phyloP scores from a whole-genome alignment of 2,888 invertebrate genomes.

The Lepidochrysops patricia region DNA sequence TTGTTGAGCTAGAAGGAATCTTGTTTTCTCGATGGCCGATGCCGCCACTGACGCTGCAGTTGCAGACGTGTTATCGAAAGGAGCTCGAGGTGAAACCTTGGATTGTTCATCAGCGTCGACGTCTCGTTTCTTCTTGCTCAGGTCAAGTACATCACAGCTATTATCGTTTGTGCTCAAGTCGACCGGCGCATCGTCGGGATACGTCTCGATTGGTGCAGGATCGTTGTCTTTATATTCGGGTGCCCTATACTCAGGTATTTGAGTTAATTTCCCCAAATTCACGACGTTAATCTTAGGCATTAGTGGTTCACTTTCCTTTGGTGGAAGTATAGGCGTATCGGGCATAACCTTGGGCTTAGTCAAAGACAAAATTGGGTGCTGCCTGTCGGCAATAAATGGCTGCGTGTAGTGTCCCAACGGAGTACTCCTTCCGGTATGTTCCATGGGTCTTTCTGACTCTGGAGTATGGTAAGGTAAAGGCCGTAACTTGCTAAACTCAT shows the following conservation, averaged over 20 bases:
- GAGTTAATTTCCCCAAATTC: constrained; percentile 76
- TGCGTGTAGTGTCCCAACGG: constrained; percentile 62
- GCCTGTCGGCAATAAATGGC: constrained; percentile 61
- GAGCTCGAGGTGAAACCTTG: constrained; percentile 57
- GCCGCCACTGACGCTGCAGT: constrained; percentile 56
- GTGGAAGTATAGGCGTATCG: constrained; percentile 45
- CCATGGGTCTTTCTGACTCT: constrained; percentile 60
- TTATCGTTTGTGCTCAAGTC: constrained; percentile 80
- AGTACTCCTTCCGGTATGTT: constrained; percentile 53
- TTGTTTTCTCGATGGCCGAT: constrained; percentile 69
- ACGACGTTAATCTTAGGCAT: constrained; percentile 75
- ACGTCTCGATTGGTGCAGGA: constrained; percentile 42
- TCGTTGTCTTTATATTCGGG: constrained; percentile 52
- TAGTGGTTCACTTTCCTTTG: constrained; percentile 52
- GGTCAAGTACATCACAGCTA: constrained; percentile 82
- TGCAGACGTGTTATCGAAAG: constrained; percentile 52
- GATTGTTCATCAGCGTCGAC: constrained; percentile 49
- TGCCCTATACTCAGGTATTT: constrained; percentile 66
- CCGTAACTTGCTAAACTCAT: constrained; percentile 74
- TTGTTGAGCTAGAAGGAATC: constrained; percentile 78
- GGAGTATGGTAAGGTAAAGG: constrained; percentile 71
- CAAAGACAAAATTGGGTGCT: constrained; percentile 57
- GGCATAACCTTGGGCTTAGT: constrained; percentile 41
- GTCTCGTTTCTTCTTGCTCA: constrained; percentile 82
- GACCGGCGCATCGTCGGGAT: constrained; percentile 75